Evolutionary conservation across 1,140 invertebrate genomes (phyloP).

Genomic region (Manduca sexta): DNA sequence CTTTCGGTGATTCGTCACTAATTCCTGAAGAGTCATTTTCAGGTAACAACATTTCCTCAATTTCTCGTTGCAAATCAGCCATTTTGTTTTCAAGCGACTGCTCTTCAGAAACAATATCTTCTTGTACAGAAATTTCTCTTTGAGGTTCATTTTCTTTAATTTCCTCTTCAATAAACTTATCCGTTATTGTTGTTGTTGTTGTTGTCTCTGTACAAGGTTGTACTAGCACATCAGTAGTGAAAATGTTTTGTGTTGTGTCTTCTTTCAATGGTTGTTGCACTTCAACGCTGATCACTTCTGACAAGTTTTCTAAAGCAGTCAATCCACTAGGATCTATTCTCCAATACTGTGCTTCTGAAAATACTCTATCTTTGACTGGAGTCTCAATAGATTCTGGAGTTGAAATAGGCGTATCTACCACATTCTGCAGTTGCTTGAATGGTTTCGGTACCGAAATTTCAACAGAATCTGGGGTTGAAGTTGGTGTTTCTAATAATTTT

Average conservation of each 20-base stretch:
- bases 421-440: too few species aligned
- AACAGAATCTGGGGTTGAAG: too few species aligned
- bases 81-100: constrained; percentile 64
- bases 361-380: constrained; percentile 59
- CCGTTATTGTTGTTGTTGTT: too few species aligned
- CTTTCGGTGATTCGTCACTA: constrained; percentile 46
- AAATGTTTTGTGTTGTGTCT: not conserved
- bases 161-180: constrained; percentile 11
- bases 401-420: constrained; percentile 13
- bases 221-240: not conserved
- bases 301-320: constrained; percentile 26
- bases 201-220: not conserved
- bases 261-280: constrained; percentile 8
- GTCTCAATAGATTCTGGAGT: constrained; percentile 59
- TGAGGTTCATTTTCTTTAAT: constrained; percentile 5
- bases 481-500: too few species aligned
- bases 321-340: constrained; percentile 43
- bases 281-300: constrained; percentile 41
- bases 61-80: constrained; percentile 66
- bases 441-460: too few species aligned
- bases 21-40: constrained; percentile 53
- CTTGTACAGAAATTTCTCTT: constrained; percentile 6
- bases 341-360: constrained; percentile 63
- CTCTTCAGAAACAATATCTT: constrained; percentile 46
- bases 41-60: constrained; percentile 63